Base-by-base conservation (phyloP, 2,113 vertebrate genomes). In the Tauraco erythrolophus region DNA sequence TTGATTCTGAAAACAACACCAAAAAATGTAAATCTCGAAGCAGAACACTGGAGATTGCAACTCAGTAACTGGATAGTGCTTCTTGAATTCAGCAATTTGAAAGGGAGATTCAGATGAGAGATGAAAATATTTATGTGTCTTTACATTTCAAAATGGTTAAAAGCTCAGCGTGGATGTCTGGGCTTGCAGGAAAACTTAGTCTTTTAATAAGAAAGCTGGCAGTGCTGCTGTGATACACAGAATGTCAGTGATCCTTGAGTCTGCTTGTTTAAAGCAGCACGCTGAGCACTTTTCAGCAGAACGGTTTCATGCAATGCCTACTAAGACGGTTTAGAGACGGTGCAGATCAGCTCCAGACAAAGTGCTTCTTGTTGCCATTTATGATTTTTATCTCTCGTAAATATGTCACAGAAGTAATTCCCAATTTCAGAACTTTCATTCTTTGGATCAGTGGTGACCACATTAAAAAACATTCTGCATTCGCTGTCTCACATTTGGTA, bases 291-390 rank as follows among this genome's bases (percentile, higher is more conserved):
- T 95, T 95, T 95, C 83, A 93, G 88, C 92, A 70, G 77, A 93
- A 72, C 14, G 11, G 92, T 89, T 87, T 92, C 76, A 45, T 76
- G 91, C 83, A 65, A 25, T 97, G 89, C 93, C 57, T 96, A 71
- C 93, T 96, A 94, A 88, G 89, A 79, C 28, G 39, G 94, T 96
- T 96, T 91, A 89, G 89, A 95, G 82, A 82, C 85, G 84, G 71
- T 89, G 56, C 95, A 95, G 90, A 97, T 96, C 88, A 95, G 86
- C 84, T 95, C 83, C 95, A 97, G 97, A 96, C 87, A 93, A 96
- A 91, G 94, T 94, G 84, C 65, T 80, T 94, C 51, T 65, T 19
- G 8, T 87, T 92, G 68, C 96, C 46, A 68, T 80, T 84, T 89
- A 30, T 96, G 82, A 61, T 96, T 96, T 96, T 87, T 96, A 51